These are phyloP conservation scores for Xestia ashworthii DNA, from an alignment of 2,888 invertebrate species.

Conservation along the genomic window DNA sequence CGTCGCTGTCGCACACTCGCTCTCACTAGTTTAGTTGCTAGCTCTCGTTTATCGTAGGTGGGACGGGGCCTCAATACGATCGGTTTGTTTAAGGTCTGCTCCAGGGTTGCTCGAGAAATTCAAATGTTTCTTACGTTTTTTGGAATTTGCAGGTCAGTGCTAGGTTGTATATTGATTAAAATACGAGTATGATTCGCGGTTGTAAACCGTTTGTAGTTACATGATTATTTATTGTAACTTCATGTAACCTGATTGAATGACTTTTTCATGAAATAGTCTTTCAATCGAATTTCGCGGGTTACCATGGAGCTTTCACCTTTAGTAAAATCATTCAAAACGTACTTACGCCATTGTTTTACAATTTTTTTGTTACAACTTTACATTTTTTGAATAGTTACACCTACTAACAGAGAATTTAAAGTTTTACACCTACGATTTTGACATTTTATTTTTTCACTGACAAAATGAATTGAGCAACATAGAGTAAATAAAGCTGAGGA, in stretches of 20 bases:
- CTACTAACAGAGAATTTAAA: slow-evolving; percentile 32
- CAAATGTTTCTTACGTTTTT: too few relatives aligned
- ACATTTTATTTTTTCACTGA: slow-evolving; percentile 32
- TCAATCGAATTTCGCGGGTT: too few relatives aligned
- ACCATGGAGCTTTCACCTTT: not conserved
- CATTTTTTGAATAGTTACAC: slow-evolving; percentile 34
- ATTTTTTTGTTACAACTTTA: slow-evolving; percentile 47
- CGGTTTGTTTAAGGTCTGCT: not conserved
- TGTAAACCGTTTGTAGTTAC: too few relatives aligned
- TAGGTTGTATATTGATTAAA: too few relatives aligned
- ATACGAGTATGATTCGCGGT: too few relatives aligned
- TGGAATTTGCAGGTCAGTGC: too few relatives aligned
- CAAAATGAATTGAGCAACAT: not conserved
- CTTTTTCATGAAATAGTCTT: too few relatives aligned
- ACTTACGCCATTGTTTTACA: slow-evolving; percentile 76
- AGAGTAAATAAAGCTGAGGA: too few relatives aligned
- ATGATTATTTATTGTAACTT: too few relatives aligned
- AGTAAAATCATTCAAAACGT: not conserved
- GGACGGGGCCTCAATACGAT: not conserved
- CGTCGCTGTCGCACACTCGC: not conserved
- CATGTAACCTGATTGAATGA: too few relatives aligned
- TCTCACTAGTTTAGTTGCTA: not conserved
- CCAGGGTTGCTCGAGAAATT: too few relatives aligned
- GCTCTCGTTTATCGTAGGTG: not conserved
- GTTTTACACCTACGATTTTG: slow-evolving; percentile 8